Percentiles rank a stretch among this genome's conserved stretches.
Conservation (phyloP, 2,888 invertebrate species). For the Kryphioiulus occultus region DNA sequence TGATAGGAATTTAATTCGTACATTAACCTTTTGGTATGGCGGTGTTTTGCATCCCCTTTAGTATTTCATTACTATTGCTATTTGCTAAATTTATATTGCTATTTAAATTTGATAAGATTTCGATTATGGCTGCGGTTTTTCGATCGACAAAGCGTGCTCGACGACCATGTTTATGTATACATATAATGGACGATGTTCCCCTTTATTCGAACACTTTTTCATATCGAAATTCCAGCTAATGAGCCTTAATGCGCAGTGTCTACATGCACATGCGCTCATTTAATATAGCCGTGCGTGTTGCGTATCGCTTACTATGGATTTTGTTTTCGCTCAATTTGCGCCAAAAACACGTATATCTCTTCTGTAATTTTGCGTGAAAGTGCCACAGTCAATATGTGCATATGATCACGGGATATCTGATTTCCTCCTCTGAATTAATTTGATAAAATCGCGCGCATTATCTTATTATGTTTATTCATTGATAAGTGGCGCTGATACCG, state of each 20-base stretch:
- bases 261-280: background rate
- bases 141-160: no score
- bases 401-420: constrained; percentile 35
- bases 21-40: no score
- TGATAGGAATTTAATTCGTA: no score
- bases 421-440: constrained; percentile 40
- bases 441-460: constrained; percentile 31
- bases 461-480: constrained; percentile 40
- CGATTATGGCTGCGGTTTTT: no score
- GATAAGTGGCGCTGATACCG: constrained; percentile 16
- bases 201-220: background rate
- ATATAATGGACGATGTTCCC: background rate
- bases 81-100: no score
- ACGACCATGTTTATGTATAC: background rate
- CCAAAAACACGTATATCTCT: constrained; percentile 20
- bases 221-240: background rate
- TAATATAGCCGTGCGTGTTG: background rate
- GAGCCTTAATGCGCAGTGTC: background rate
- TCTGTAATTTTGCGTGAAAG: constrained; percentile 46
- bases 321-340: constrained; percentile 36
- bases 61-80: no score
- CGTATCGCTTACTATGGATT: constrained; percentile 25
- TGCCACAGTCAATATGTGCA: constrained; percentile 41
- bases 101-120: no score
- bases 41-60: no score